phyloP scores from a whole-genome alignment of 2,888 invertebrate genomes.

The Exocentrus adspersus region DNA sequence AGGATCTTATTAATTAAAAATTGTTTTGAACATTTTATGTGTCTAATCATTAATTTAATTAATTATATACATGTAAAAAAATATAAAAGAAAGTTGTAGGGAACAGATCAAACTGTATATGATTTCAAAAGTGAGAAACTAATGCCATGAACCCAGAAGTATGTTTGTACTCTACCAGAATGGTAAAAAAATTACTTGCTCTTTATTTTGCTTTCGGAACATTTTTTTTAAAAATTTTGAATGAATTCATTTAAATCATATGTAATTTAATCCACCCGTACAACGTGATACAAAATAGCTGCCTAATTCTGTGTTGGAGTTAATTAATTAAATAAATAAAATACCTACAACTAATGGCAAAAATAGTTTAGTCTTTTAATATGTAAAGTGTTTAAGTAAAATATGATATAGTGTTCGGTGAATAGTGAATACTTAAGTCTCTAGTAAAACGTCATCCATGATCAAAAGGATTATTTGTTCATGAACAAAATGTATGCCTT shows the following conservation, averaged over 20 bases:
- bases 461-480: too few relatives aligned
- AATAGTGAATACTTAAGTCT: too few relatives aligned
- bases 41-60: background rate
- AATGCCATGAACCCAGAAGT: too few relatives aligned
- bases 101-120: background rate
- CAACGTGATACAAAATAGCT: slow-evolving; percentile 5
- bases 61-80: background rate
- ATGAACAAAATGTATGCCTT: too few relatives aligned
- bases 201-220: too few relatives aligned
- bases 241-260: too few relatives aligned
- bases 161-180: too few relatives aligned
- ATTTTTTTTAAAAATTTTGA: too few relatives aligned
- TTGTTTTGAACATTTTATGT: background rate
- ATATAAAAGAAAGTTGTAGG: background rate
- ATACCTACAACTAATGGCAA: slow-evolving; percentile 40
- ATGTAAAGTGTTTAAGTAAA: background rate
- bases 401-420: too few relatives aligned
- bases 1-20: background rate
- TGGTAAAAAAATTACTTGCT: too few relatives aligned
- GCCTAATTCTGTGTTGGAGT: slow-evolving; percentile 26
- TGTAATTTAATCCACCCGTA: background rate
- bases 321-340: slow-evolving; percentile 43
- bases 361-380: slow-evolving; percentile 35
- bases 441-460: too few relatives aligned
- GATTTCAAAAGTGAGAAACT: too few relatives aligned